These are phyloP conservation scores for Periparus ater DNA, from an alignment of 2,797 vertebrate species.

Conservation along the genomic window DNA sequence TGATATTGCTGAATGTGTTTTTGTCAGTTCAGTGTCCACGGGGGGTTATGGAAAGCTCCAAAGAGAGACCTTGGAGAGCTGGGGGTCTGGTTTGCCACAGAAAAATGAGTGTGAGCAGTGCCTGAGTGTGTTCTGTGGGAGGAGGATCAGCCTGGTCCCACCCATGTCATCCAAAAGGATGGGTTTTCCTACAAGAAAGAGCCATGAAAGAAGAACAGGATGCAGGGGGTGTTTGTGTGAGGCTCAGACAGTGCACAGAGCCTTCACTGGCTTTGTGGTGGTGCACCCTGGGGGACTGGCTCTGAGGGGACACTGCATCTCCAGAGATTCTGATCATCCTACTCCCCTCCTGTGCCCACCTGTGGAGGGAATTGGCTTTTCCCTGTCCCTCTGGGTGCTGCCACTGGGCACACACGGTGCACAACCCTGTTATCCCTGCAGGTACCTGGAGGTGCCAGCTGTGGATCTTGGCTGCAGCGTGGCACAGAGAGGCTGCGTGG, in stretches of 20 bases:
- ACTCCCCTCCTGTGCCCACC: neutral
- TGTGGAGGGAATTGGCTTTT: neutral
- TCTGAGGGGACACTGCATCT: neutral
- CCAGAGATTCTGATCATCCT: neutral
- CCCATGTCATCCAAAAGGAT: neutral
- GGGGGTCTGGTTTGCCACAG: neutral
- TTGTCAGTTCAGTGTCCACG: neutral
- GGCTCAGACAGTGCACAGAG: neutral
- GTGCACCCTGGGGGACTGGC: neutral
- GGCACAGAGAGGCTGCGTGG: neutral
- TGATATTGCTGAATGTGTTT: neutral
- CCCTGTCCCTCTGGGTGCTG: neutral
- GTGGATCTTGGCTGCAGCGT: neutral
- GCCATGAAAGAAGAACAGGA: neutral
- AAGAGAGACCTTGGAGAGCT: neutral
- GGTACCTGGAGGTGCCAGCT: neutral
- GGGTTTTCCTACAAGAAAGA: neutral
- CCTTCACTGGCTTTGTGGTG: neutral
- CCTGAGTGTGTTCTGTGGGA: neutral
- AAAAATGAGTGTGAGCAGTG: neutral
- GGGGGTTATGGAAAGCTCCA: neutral
- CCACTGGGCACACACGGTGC: accelerated
- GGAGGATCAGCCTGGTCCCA: neutral
- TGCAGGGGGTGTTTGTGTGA: neutral
- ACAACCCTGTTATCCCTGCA: accelerated